Evolutionary conservation across 2,888 invertebrate species (phyloP), one percentile per base, ranked within the genome.

Genomic region (Chaetogeoica ovagalla): DNA sequence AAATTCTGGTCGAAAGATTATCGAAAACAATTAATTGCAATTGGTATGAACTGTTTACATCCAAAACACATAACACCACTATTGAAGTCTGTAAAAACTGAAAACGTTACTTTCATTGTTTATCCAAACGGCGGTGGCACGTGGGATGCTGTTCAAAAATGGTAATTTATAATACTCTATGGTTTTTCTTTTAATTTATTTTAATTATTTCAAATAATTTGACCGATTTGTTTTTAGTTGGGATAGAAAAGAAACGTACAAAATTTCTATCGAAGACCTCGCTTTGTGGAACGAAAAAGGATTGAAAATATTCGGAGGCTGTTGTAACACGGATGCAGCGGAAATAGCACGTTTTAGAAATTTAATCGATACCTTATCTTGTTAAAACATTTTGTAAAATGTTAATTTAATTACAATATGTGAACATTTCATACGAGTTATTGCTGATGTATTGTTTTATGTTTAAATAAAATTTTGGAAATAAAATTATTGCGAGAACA

Each of bases 111-210:
- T 6, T 88, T 96, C 77, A 91, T 98, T 82, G 94, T 93, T 39
- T 97, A 97, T 87, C 96, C 97, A 9, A 98, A 97, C 86, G 95
- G 95, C 84, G 97, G 97, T 73, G 94, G 94, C 86, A 90, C 89
- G 85, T 95, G 93, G 88, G 90, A 91, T 74, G 89, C 89, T 7
- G 72, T 74, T 48, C 71, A 82, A 17, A 82, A 83, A 72, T 82
- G 79, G 83, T 83, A 81, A 81, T n/a, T 39, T n/a, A n/a, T n/a
- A 52, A 19, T 69, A 52, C 1, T 7, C 55, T 55, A 66, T 1
- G 30, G 13, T 5, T 30, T 55, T 23, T 43, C 17, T 21, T 23
- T 23, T 68, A n/a, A 21, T 59, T 59, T 68, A 11, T 19, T 23
- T 30, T 19, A 11, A 30, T 69, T 55, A 52, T 21, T 68, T 68